Evolutionary conservation across 2,888 invertebrate genomes (phyloP).

Genomic region (Sinelater perroti): DNA sequence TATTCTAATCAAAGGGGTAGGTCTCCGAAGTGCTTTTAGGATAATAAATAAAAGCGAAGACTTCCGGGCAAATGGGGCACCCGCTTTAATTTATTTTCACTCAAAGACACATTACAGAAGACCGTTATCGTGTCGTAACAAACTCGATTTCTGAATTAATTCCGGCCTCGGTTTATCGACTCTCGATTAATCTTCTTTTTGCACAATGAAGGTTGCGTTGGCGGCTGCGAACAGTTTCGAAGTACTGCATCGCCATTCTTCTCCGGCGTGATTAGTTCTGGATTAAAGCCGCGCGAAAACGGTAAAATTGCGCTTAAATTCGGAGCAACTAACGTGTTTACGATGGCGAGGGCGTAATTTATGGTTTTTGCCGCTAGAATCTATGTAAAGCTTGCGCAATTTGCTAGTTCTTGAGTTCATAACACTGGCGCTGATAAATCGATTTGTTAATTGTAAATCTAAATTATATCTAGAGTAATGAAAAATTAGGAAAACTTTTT

Average conservation of each 20-base stretch:
- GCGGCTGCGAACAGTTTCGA: neutral
- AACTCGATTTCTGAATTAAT: constrained; percentile 16
- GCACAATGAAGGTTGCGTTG: neutral
- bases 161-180: constrained; percentile 6
- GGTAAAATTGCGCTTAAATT: no score
- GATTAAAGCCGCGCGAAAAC: no score
- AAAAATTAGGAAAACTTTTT: no score
- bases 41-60: constrained; percentile 6
- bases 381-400: no score
- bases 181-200: constrained; percentile 10
- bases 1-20: no score
- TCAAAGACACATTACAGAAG: constrained; percentile 5
- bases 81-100: neutral
- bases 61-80: constrained; percentile 1
- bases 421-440: no score
- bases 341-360: no score
- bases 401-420: no score
- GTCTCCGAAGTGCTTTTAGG: neutral
- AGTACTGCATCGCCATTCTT: neutral
- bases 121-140: neutral
- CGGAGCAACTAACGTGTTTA: no score
- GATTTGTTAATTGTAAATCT: no score
- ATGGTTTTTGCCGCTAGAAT: no score
- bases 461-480: no score
- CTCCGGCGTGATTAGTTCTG: neutral